Evolutionary conservation across 2,113 vertebrate genomes (phyloP).

Genomic region (Microcebus lehilahytsara): DNA sequence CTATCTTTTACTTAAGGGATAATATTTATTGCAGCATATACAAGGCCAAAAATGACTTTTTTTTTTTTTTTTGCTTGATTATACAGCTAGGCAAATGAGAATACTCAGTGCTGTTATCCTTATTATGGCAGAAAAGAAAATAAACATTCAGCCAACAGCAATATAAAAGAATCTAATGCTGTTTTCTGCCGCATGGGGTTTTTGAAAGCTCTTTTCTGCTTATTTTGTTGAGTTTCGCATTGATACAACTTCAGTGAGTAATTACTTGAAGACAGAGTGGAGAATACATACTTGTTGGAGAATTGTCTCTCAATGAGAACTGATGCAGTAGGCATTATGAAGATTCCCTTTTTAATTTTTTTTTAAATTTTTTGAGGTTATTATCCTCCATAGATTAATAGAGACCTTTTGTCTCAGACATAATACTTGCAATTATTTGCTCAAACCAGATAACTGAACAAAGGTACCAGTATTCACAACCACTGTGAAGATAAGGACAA

Average conservation of each 20-base stretch:
- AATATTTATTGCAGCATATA: not conserved
- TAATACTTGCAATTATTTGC: not conserved
- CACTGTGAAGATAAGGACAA: not conserved
- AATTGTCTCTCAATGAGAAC: not conserved
- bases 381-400: not conserved
- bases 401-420: not conserved
- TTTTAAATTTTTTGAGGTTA: not conserved
- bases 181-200: not conserved
- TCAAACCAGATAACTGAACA: not conserved
- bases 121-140: not conserved
- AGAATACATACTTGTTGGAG: conserved; percentile 15
- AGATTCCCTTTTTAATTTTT: not conserved
- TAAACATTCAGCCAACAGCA: not conserved
- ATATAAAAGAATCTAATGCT: not conserved
- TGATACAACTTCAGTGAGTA: not conserved
- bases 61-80: not conserved
- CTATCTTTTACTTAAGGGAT: not conserved
- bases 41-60: not conserved
- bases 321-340: not conserved
- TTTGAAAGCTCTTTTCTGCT: conserved; percentile 24
- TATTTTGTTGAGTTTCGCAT: conserved; percentile 6
- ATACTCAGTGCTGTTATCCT: not conserved
- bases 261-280: not conserved
- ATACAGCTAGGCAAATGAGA: not conserved
- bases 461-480: not conserved